Conservation (phyloP, 2,888 invertebrate species). For the Athalia rosae region DNA sequence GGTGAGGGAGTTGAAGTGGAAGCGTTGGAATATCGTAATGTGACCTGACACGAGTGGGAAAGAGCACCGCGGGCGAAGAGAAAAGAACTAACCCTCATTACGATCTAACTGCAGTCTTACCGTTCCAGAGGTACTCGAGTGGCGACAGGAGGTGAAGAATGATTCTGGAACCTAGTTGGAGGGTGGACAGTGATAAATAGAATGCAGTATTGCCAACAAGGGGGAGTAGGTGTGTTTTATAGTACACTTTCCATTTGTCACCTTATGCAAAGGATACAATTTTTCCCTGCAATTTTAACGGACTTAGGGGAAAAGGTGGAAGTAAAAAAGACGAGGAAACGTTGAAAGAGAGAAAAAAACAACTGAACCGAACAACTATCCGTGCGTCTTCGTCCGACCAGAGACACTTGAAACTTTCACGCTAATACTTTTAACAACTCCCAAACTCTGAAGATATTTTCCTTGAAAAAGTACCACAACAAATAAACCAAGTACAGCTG, state of each 20-base stretch:
- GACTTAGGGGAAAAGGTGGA: not conserved
- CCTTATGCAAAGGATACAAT: conserved; percentile 63
- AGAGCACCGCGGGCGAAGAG: conserved; percentile 21
- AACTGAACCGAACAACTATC: too few relatives aligned
- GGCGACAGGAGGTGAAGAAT: conserved; percentile 60
- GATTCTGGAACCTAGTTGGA: conserved; percentile 56
- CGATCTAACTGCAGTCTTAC: conserved; percentile 40
- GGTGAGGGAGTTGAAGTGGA: not conserved
- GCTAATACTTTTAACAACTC: conserved; percentile 33
- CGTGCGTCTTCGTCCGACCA: conserved; percentile 5
- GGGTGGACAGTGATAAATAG: conserved; percentile 63
- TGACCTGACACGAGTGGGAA: not conserved
- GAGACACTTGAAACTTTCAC: conserved; percentile 38
- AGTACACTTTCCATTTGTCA: conserved; percentile 68
- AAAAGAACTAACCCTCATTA: conserved; percentile 33
- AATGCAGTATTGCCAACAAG: conserved; percentile 59
- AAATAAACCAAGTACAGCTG: not conserved
- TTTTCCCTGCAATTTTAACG: conserved; percentile 49
- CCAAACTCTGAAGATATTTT: conserved; percentile 33
- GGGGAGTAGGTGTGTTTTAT: conserved; percentile 63
- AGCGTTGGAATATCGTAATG: conserved; percentile 16
- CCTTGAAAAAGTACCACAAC: conserved; percentile 18
- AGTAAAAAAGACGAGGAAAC: too few relatives aligned
- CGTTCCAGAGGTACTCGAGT: conserved; percentile 34
- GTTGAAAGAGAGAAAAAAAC: too few relatives aligned